Percentiles rank a stretch among this genome's conserved stretches.
These are phyloP conservation scores for Caenorhabditis panamensis DNA, from an alignment of 2,888 invertebrate species.

Conservation along the genomic window DNA sequence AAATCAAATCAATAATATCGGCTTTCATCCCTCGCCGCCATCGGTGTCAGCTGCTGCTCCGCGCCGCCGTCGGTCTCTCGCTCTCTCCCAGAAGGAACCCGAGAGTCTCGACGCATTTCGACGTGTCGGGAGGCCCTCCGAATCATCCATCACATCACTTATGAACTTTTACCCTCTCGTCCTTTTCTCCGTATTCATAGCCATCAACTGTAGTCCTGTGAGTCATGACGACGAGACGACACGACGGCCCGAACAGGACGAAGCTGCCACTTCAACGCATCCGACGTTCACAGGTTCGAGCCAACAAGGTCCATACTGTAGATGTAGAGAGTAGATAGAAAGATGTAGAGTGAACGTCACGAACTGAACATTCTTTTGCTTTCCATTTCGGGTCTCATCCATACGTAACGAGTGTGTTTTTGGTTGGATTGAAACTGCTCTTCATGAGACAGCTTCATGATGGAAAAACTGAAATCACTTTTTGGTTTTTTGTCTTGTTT, in stretches of 20 bases:
- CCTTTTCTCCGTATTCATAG: not conserved
- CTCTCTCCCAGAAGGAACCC: not conserved
- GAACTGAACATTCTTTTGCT: not conserved
- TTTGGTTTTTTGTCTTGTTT: not conserved
- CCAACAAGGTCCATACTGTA: constrained; percentile 49
- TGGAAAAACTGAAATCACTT: too few species aligned
- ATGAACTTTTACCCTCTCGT: constrained; percentile 40
- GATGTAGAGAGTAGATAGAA: constrained; percentile 20
- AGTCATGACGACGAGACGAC: not conserved
- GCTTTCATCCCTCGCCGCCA: constrained; percentile 23
- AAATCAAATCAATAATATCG: constrained; percentile 51
- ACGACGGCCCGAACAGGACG: constrained; percentile 7
- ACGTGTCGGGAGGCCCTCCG: constrained; percentile 30
- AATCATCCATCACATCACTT: constrained; percentile 32
- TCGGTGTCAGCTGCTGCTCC: constrained; percentile 36
- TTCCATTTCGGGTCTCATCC: not conserved
- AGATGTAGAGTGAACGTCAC: not conserved
- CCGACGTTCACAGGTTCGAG: constrained; percentile 62
- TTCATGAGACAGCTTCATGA: too few species aligned
- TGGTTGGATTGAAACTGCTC: not conserved
- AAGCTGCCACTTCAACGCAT: constrained; percentile 32
- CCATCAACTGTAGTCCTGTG: constrained; percentile 17
- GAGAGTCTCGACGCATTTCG: constrained; percentile 29
- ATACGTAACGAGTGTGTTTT: not conserved
- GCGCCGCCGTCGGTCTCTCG: not conserved